phyloP scores from a whole-genome alignment of 2,888 invertebrate species.

The Tanytarsus gracilentus region DNA sequence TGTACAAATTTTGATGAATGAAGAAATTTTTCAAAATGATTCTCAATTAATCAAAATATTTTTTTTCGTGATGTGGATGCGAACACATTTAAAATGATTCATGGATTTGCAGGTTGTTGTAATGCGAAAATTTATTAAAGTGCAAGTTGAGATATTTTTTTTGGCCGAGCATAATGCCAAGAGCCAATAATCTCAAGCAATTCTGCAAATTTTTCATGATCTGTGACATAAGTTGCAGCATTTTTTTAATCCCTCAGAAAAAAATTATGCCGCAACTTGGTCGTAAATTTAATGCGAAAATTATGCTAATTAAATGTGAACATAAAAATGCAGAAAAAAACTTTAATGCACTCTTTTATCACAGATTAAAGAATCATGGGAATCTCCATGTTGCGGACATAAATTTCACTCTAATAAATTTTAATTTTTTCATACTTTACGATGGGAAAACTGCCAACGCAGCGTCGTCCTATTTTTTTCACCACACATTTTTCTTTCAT shows the following conservation, averaged over 20 bases:
- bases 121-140: neutral
- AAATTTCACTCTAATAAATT: too few relatives aligned
- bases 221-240: neutral
- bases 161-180: too few relatives aligned
- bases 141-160: neutral
- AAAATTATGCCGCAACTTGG: neutral
- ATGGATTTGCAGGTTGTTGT: neutral
- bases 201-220: neutral
- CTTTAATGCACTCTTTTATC: neutral
- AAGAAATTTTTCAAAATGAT: slow-evolving; percentile 2
- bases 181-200: too few relatives aligned
- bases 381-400: too few relatives aligned
- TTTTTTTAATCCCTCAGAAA: neutral
- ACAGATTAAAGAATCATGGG: too few relatives aligned
- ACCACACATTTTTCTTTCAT: too few relatives aligned
- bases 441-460: too few relatives aligned
- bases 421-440: too few relatives aligned
- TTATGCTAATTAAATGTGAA: slow-evolving; percentile 10
- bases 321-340: neutral
- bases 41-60: slow-evolving; percentile 20
- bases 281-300: slow-evolving; percentile 6
- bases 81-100: neutral
- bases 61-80: neutral
- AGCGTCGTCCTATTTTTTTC: too few relatives aligned
- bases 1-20: neutral